Evolutionary conservation across 2,113 vertebrate species (phyloP), one percentile per base, ranked within the genome.

Genomic region (Oncorhynchus kisutch): DNA sequence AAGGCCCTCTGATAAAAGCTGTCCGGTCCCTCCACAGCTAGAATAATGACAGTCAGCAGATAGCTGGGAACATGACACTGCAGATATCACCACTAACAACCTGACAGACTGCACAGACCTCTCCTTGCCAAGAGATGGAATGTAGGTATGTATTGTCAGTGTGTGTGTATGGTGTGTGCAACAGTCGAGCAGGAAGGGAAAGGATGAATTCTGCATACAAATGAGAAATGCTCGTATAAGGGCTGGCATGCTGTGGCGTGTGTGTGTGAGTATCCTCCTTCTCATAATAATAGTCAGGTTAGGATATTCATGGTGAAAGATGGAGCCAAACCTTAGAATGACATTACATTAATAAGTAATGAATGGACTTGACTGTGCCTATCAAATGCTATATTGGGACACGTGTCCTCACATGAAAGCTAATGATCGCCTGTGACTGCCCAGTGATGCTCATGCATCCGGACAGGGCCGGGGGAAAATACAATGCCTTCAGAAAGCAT

Each of bases 381-480:
- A 45, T 45, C 9, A 45, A 16, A 13, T 67, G 24, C 25, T 67
- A 12, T 18, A 3, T 27, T 31, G 7, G 8, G 39, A n/a, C 59
- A 22, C 59, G 1, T 2, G 39, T 45, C 39, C 39, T 45, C 9
- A 2, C 9, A 11, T 39, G n/a, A 48, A 14, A 62, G 73, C 12
- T 75, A 67, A 75, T 67, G 65, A 67, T 67, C 24, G 6, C 16
- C 73, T 68, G 39, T 39, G 39, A 39, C 39, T 39, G 39, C 6
- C 39, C 39, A 45, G 9, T 11, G 34, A 29, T 16, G 45, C 20
- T 29, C 67, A 20, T 69, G 66, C 66, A 68, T 31, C 27, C 54
- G 12, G 39, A 39, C 48, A 66, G 39, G 16, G 14, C 54, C 29
- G 9, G 0, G 20, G 59, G 3, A 31, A 5, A 14, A 14, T 14